These are phyloP conservation scores for Xenopus petersii DNA, from an alignment of 2,797 vertebrate genomes.

Conservation along the genomic window DNA sequence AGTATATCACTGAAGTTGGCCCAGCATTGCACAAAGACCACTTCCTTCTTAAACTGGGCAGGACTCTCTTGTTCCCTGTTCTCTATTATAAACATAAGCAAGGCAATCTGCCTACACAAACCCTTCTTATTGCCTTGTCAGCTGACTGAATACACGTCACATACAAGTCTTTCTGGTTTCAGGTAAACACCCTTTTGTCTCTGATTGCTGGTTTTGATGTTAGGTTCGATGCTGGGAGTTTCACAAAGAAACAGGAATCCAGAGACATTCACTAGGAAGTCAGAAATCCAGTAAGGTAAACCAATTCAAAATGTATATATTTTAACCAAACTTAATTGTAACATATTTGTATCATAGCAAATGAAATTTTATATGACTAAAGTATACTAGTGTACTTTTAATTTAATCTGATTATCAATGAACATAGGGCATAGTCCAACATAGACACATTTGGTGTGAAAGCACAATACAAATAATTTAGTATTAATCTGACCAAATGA, in stretches of 20 bases:
- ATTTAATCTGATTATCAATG: no score
- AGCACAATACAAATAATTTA: no score
- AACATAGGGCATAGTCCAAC: no score
- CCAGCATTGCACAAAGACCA: no score
- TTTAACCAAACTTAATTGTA: not conserved
- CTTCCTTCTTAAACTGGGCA: no score
- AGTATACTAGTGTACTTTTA: not conserved
- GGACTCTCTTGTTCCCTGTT: no score
- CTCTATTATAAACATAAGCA: no score
- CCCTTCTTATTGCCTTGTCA: not conserved
- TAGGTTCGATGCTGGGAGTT: slow-evolving; percentile 2
- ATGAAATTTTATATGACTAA: not conserved
- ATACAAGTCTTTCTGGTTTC: slow-evolving; percentile 32
- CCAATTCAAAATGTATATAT: not conserved
- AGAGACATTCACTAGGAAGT: not conserved
- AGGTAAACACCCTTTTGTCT: not conserved
- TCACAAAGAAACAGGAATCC: slow-evolving; percentile 5
- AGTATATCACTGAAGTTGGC: not conserved
- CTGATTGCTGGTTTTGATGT: not conserved
- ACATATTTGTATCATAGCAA: not conserved
- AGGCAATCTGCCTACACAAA: no score
- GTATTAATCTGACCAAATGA: no score
- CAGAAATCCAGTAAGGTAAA: not conserved
- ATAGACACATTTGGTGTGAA: no score
- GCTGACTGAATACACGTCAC: slow-evolving; percentile 12